A percentile compares a stretch with the other conserved stretches of the same genome.
These are phyloP conservation scores for Benitochromis conjunctus DNA, from an alignment of 2,113 vertebrate genomes.

Conservation along the genomic window DNA sequence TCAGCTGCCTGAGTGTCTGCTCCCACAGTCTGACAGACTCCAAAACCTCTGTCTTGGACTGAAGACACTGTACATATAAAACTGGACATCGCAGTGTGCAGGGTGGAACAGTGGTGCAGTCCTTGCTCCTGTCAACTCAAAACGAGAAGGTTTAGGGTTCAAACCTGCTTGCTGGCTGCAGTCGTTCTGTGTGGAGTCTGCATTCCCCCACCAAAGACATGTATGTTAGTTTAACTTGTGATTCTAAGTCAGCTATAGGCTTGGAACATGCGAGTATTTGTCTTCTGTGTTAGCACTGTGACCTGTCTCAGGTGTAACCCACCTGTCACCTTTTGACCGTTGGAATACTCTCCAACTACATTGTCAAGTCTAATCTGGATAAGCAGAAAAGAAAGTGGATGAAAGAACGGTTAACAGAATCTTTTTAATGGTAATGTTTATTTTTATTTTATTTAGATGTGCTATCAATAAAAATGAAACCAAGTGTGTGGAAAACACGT, in stretches of 20 bases:
- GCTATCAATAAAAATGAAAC: neutral
- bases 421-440: neutral
- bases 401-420: neutral
- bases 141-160: neutral
- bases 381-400: neutral
- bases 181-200: neutral
- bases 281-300: neutral
- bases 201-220: neutral
- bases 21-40: neutral
- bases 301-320: neutral
- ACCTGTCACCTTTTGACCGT: neutral
- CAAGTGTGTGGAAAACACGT: neutral
- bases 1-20: neutral
- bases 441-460: neutral
- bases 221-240: neutral
- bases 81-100: neutral
- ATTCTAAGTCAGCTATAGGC: neutral
- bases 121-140: neutral
- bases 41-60: neutral
- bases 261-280: neutral
- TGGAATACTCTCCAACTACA: neutral
- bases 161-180: neutral
- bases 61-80: neutral
- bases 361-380: neutral
- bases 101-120: neutral